Percentiles rank a stretch among this genome's conserved stretches.
Conservation (phyloP, 2,113 vertebrate genomes). For the Glareola pratincola region DNA sequence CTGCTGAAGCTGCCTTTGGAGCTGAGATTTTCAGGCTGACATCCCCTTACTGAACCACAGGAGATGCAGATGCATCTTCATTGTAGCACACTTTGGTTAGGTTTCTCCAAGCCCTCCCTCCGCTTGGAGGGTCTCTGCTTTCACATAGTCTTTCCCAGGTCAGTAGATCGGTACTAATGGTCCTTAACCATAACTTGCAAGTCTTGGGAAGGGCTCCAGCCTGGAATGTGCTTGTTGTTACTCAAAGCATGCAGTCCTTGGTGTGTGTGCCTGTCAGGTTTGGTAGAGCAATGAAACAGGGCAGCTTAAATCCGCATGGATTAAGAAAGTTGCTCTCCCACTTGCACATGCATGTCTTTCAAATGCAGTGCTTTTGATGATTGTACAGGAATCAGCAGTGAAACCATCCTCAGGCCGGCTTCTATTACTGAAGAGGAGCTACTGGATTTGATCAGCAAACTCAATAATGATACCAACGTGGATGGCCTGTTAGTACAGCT, state of each 20-base stretch:
- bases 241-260: accelerated
- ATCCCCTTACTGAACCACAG: accelerated
- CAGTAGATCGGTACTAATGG: accelerated
- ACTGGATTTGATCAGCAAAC: conserved; percentile 85
- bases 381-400: conserved; percentile 87
- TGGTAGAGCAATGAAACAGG: accelerated
- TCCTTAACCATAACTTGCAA: accelerated
- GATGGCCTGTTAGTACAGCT: conserved; percentile 93
- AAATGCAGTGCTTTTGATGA: accelerated
- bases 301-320: accelerated
- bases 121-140: not conserved
- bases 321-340: accelerated
- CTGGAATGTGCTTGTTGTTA: not conserved
- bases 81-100: accelerated
- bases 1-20: not conserved
- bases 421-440: conserved; percentile 88
- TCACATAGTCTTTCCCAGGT: not conserved
- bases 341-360: accelerated
- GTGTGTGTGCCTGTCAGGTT: accelerated
- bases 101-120: not conserved
- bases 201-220: not conserved
- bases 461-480: conserved; percentile 86
- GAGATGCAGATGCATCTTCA: accelerated
- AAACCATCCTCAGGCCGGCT: conserved; percentile 89
- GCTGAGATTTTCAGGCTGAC: not conserved